phyloP scores from a whole-genome alignment of 1,140 invertebrate genomes.

The Chymomyza costata region DNA sequence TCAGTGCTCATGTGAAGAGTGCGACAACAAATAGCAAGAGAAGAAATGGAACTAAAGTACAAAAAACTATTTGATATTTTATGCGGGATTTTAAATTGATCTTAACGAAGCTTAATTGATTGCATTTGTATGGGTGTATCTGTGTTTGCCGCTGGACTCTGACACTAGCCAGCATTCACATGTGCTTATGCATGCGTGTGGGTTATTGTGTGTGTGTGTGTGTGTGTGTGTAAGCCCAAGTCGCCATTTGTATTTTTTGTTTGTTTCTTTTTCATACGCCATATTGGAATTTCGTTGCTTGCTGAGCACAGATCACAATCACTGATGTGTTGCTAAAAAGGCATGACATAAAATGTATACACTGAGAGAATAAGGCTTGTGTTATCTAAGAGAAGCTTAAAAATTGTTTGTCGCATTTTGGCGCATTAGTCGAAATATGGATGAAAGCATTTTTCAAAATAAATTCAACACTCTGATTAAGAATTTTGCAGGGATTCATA shows the following conservation, averaged over 20 bases:
- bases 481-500: no score
- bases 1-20: slow-evolving; percentile 22
- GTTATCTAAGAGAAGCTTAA: no score
- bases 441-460: slow-evolving; percentile 1
- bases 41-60: slow-evolving; percentile 67
- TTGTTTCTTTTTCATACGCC: slow-evolving; percentile 40
- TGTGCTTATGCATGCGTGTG: no score
- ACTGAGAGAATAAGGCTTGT: no score
- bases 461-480: slow-evolving; percentile 6
- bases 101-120: slow-evolving; percentile 75
- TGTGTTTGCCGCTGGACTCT: slow-evolving; percentile 47
- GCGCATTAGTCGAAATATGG: no score
- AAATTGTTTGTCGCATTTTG: no score
- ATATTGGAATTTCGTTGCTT: slow-evolving; percentile 64
- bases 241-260: slow-evolving; percentile 4
- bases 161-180: slow-evolving; percentile 18
- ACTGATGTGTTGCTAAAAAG: slow-evolving; percentile 17
- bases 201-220: neutral
- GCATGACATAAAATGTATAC: no score
- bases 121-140: slow-evolving; percentile 56
- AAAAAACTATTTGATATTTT: slow-evolving; percentile 73
- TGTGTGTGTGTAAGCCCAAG: neutral
- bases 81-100: slow-evolving; percentile 76
- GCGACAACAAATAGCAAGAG: slow-evolving; percentile 43
- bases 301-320: slow-evolving; percentile 57